phyloP scores from a whole-genome alignment of 2,888 invertebrate species.

The Gymnoscelis rufifasciata region DNA sequence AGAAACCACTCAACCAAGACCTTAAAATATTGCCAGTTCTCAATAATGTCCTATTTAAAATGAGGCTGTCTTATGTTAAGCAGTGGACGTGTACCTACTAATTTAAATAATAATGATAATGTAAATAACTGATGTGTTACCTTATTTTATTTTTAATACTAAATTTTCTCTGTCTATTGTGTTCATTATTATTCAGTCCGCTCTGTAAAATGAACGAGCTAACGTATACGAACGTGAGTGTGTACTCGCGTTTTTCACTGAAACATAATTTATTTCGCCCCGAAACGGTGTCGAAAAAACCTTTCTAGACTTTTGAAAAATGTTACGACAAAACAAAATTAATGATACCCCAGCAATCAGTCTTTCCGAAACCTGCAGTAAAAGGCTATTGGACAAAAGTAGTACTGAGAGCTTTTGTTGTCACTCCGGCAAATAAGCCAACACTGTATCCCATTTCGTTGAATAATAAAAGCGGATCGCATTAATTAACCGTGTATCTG shows the following conservation, averaged over 20 bases:
- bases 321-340: slow-evolving; percentile 6
- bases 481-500: slow-evolving; percentile 75
- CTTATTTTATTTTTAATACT: no score
- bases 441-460: slow-evolving; percentile 45
- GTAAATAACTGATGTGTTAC: no score
- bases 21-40: no score
- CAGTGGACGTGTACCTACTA: no score
- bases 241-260: not conserved
- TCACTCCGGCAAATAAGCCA: slow-evolving; percentile 27
- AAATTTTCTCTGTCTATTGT: no score
- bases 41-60: no score
- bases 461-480: slow-evolving; percentile 68
- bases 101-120: no score
- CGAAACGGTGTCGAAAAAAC: slow-evolving; percentile 9
- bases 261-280: slow-evolving; percentile 2
- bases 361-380: slow-evolving; percentile 9
- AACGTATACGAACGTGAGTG: not conserved
- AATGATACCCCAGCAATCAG: slow-evolving; percentile 6
- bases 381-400: not conserved
- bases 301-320: slow-evolving; percentile 19
- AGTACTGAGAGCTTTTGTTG: slow-evolving; percentile 5
- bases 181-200: not conserved
- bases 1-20: no score
- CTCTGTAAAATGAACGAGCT: not conserved
- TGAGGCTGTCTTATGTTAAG: no score